Evolutionary conservation across 2,797 vertebrate genomes (phyloP).

Genomic region (Sebastes diploproa): DNA sequence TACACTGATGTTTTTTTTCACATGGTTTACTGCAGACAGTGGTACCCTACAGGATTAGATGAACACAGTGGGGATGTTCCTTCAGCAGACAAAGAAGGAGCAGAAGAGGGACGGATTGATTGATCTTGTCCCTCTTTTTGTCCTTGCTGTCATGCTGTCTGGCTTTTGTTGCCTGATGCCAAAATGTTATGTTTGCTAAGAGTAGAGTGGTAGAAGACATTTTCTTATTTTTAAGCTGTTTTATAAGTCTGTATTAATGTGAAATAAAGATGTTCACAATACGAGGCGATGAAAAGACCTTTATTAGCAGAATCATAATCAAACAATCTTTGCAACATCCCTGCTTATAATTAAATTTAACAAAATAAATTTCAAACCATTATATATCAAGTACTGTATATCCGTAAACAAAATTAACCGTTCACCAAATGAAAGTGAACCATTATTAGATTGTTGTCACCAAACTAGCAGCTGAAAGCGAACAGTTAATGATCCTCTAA

Average conservation of each 20-base stretch:
- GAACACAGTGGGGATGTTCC: background rate
- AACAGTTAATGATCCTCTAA: too few species aligned
- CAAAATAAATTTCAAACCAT: background rate
- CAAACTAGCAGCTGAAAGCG: background rate
- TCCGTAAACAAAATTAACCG: background rate
- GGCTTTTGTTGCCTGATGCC: background rate
- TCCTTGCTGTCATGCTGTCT: slow-evolving; percentile 4
- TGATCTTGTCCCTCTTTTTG: slow-evolving; percentile 1
- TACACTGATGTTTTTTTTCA: background rate
- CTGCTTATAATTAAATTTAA: background rate
- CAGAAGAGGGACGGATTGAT: background rate
- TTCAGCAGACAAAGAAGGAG: background rate
- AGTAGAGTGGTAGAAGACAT: background rate
- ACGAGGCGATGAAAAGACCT: background rate
- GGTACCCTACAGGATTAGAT: background rate
- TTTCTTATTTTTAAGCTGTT: background rate
- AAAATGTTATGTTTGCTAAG: background rate
- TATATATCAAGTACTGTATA: background rate
- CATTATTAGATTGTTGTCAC: background rate
- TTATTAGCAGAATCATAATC: background rate
- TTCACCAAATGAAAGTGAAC: background rate
- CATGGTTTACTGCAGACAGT: background rate
- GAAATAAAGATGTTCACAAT: background rate
- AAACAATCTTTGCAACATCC: background rate
- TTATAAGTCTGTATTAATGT: background rate